Conservation (phyloP, 2,888 invertebrate species). For the Monochamus alternatus region DNA sequence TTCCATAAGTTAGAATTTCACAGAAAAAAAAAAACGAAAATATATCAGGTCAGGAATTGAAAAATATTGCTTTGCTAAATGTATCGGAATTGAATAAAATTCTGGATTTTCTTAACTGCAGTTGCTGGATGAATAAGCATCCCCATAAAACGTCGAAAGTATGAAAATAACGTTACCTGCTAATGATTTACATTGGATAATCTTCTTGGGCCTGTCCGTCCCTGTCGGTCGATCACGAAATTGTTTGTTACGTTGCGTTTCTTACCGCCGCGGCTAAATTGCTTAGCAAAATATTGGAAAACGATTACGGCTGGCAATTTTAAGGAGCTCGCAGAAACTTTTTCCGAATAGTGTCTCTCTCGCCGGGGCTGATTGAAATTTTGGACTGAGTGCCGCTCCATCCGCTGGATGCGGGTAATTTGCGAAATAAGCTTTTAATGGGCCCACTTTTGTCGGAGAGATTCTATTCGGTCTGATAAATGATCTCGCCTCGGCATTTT, state of each 20-base stretch:
- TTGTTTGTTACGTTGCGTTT: constrained; percentile 16
- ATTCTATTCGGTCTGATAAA: constrained; percentile 23
- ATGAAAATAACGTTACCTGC: too few relatives aligned
- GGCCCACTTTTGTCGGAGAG: constrained; percentile 20
- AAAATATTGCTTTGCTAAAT: too few relatives aligned
- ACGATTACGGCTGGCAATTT: constrained; percentile 33
- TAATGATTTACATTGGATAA: neutral
- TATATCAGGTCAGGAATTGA: too few relatives aligned
- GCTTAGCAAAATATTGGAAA: constrained; percentile 35
- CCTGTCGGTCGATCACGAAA: neutral
- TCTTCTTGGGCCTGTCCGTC: neutral
- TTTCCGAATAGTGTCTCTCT: constrained; percentile 23
- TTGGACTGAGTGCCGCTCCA: constrained; percentile 24
- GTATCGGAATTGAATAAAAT: too few relatives aligned
- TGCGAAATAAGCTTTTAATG: constrained; percentile 32
- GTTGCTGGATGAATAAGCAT: too few relatives aligned
- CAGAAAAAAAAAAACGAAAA: too few relatives aligned
- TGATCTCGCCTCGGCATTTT: constrained; percentile 13
- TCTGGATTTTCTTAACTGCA: too few relatives aligned
- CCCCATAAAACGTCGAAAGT: too few relatives aligned
- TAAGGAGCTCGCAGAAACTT: constrained; percentile 25
- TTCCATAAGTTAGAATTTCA: too few relatives aligned
- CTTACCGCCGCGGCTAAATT: constrained; percentile 21
- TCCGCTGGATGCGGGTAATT: constrained; percentile 10
- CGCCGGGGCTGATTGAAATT: constrained; percentile 22